Base-by-base conservation (phyloP, 2,888 invertebrate species). In the Andrena minutula region DNA sequence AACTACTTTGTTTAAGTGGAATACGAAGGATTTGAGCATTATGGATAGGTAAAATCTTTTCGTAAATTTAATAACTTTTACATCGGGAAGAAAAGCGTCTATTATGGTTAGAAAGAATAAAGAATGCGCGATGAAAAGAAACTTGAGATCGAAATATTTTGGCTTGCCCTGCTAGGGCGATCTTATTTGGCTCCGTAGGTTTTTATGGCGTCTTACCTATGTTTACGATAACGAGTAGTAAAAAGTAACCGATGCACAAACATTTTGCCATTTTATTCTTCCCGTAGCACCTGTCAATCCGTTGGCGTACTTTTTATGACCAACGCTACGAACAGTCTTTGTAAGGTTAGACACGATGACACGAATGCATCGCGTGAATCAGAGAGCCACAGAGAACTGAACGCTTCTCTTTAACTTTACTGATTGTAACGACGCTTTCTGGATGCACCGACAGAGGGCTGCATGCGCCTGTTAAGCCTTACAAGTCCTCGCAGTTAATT, bases 301-400 rank as follows among this genome's bases (percentile, higher is more conserved):
- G 49, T 76, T 49, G 10, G 53, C 53, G 63, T 78, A 58, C 64
- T 61, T 66, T 63, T 47, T 63, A 66, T 6, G 4, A 60, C 65
- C 61, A 77, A 56, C 68, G 68, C 64, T 7, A 30, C 47, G 30
- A 53, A 75, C 2, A n/a, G 35, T 73, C 41, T 73, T 49, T 16
- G 41, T 8, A 71, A 82, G 83, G 83, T 82, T 83, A 83, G 71
- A 77, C 41, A 75, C 75, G 56, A 76, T 68, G 76, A 77, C 77
- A 77, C 73, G 68, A 76, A 51, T 77, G 71, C 70, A 83, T 82
- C 63, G 82, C 70, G 82, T 77, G 70, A 82, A 77, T 82, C 77
- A 68, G 49, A 68, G 51, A 74, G 61, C 66, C 30, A 41, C 77
- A 68, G 49, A 68, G 51, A 74, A 65, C 66, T 41, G 51, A 83